These are phyloP conservation scores for Lapara coniferarum DNA, from an alignment of 2,888 invertebrate species.

Conservation along the genomic window DNA sequence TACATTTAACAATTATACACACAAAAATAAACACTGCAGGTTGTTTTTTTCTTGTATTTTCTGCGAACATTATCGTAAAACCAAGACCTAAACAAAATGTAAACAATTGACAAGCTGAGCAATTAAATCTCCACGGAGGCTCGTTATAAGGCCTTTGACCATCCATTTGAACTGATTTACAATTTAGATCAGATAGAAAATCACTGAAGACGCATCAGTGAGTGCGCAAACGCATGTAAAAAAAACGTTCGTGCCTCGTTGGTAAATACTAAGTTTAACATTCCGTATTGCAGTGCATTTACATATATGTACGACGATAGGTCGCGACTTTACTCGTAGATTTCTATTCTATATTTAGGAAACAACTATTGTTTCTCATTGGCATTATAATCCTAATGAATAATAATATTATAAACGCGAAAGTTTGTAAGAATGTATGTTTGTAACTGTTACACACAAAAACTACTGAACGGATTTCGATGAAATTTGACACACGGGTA, in stretches of 20 bases:
- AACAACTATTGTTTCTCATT: too few relatives aligned
- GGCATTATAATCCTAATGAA: too few relatives aligned
- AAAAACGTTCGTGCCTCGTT: constrained; percentile 25
- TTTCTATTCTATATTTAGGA: not conserved
- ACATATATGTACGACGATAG: not conserved
- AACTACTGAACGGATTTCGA: too few relatives aligned
- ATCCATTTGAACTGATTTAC: constrained; percentile 36
- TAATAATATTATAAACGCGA: too few relatives aligned
- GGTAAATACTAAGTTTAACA: constrained; percentile 14
- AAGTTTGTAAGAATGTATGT: too few relatives aligned
- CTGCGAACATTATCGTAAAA: not conserved
- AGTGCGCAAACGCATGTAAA: constrained; percentile 16
- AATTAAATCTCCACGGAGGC: constrained; percentile 40
- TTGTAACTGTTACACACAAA: too few relatives aligned
- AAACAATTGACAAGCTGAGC: not conserved
- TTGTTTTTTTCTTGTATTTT: too few relatives aligned
- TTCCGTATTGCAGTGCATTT: constrained; percentile 16
- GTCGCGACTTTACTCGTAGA: not conserved
- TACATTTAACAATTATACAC: too few relatives aligned
- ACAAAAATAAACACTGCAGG: too few relatives aligned
- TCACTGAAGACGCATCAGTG: constrained; percentile 22
- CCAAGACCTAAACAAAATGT: not conserved
- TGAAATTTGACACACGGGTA: too few relatives aligned
- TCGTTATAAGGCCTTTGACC: constrained; percentile 46
- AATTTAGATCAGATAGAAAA: constrained; percentile 27